Conservation (phyloP, 2,888 invertebrate species). For the Hirtodrosophila confusa region DNA sequence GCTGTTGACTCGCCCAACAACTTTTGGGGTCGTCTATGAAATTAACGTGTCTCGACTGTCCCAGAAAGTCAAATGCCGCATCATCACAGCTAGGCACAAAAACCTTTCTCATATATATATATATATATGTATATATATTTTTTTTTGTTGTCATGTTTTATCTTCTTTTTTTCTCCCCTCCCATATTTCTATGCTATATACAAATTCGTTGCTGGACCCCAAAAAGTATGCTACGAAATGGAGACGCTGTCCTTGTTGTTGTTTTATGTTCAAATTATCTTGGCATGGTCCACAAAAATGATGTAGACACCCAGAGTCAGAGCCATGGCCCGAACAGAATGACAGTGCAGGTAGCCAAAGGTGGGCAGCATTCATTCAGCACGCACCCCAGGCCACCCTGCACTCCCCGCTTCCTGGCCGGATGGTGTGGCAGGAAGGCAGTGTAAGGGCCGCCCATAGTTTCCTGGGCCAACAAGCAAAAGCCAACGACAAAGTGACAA, state of each 20-base stretch:
- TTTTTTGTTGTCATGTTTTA: too few species aligned
- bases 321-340: slow-evolving; percentile 30
- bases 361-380: background rate
- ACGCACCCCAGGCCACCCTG: slow-evolving; percentile 1
- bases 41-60: slow-evolving; percentile 61
- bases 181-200: slow-evolving; percentile 31
- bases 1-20: slow-evolving; percentile 22
- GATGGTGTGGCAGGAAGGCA: background rate
- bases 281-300: slow-evolving; percentile 48
- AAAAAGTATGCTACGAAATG: slow-evolving; percentile 45
- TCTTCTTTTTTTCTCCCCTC: slow-evolving; percentile 4
- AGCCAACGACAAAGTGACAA: slow-evolving; percentile 54
- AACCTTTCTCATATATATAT: background rate
- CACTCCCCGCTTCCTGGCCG: slow-evolving; percentile 12
- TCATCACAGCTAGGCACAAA: slow-evolving; percentile 58
- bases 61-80: slow-evolving; percentile 69
- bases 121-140: too few species aligned
- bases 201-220: slow-evolving; percentile 35
- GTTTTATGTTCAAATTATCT: slow-evolving; percentile 67
- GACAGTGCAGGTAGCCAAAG: slow-evolving; percentile 63
- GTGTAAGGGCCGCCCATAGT: background rate
- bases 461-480: slow-evolving; percentile 33
- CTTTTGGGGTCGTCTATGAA: slow-evolving; percentile 49
- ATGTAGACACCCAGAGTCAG: slow-evolving; percentile 16
- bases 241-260: slow-evolving; percentile 20